Evolutionary conservation across 2,113 vertebrate species (phyloP), one percentile per base, ranked within the genome.

Genomic region (Paradoxurus hermaphroditus): DNA sequence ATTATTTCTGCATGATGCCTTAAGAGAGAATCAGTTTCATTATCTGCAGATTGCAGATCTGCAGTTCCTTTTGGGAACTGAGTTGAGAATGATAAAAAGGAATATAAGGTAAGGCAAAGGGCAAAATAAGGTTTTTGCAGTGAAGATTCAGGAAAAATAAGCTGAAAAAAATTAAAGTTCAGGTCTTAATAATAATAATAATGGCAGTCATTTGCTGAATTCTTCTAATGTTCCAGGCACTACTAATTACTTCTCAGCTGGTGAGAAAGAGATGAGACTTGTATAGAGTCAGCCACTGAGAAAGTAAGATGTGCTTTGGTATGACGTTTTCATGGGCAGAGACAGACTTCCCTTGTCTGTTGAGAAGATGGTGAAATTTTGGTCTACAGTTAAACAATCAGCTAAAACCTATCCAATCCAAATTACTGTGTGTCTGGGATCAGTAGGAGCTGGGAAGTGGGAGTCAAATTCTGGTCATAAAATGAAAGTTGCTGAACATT

Each of bases 401-500:
- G 62, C 36, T 63, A 84, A 96, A 91, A 51, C 67, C 67, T 90
- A 95, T 90, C 44, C 49, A 53, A 51, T 77, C 44, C 13, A 79
- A 85, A 67, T 93, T 86, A 84, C 56, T 70, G 41, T 77, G n/a
- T 75, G 7, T 90, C 27, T 87, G 31, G 27, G 31, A 59, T 92
- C 51, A 73, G 63, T 68, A 41, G 91, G 23, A 59, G 10, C 78
- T 92, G 41, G 23, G 21, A 78, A 79, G 53, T 86, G 34, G 87
- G 41, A 92, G 44, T 90, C 84, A 83, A 59, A 13, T 72, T 91
- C 25, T 87, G 79, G 46, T 93, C 31, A 78, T 86, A 92, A 94
- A 82, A 78, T 96, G 65, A 41, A 93, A 96, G 62, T 87, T 87
- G 85, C 56, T 67, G 29, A 93, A 94, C 13, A 70, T 96, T 73